Evolutionary conservation across 2,113 vertebrate genomes (phyloP).

Genomic region (Halichoerus grypus): DNA sequence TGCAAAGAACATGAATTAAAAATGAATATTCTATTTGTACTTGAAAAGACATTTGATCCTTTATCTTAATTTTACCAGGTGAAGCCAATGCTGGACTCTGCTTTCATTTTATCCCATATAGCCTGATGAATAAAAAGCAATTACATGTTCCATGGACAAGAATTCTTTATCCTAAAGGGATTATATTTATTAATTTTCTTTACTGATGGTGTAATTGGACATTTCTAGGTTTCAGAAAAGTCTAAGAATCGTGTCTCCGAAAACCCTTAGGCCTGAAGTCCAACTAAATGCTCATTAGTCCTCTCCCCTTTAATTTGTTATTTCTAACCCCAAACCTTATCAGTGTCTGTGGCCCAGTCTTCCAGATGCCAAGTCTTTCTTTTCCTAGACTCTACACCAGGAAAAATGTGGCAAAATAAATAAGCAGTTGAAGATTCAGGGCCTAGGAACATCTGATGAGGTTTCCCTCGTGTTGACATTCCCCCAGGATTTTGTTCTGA

Average conservation of each 20-base stretch:
- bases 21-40: constrained; percentile 59
- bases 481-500: background rate
- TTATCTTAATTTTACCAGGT: constrained; percentile 59
- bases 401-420: background rate
- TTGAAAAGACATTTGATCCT: constrained; percentile 71
- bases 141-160: background rate
- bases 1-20: constrained; percentile 54
- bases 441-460: background rate
- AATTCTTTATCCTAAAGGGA: background rate
- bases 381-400: background rate
- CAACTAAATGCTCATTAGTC: background rate
- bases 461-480: background rate
- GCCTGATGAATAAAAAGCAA: constrained; percentile 48
- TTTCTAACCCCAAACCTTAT: background rate
- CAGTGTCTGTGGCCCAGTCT: background rate
- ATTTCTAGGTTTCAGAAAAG: background rate
- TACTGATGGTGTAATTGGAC: constrained; percentile 28
- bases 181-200: constrained; percentile 1
- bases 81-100: background rate
- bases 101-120: constrained; percentile 53
- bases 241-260: background rate
- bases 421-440: background rate
- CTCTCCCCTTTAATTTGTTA: background rate
- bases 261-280: background rate
- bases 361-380: background rate